Evolutionary conservation across 2,113 vertebrate genomes (phyloP), one percentile per base, ranked within the genome.

Genomic region (Odocoileus virginianus): DNA sequence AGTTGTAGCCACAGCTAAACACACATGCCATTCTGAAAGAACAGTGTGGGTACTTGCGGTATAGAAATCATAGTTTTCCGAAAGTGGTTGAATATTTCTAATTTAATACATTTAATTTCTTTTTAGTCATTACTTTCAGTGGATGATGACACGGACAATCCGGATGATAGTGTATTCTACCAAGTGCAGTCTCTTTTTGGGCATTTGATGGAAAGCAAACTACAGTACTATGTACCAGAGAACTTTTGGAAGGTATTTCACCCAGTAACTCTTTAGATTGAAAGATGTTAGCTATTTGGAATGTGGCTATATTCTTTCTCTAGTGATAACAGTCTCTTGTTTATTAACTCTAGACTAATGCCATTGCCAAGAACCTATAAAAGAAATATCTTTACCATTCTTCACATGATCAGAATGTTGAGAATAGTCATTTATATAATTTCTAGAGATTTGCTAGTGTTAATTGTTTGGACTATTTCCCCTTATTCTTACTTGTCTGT

Each of bases 201-300:
- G 45, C 99, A 99, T 98, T 98, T 99, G 98, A 99, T 99, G 99
- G 99, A 99, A 98, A 99, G 99, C 99, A 99, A 99, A 93, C 98
- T 99, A 86, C 99, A 99, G 89, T 99, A 99, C 99, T 99, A 99
- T 1, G 98, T 99, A n/a, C 99, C 99, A 36, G 99, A 99, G 98
- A 99, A 99, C 98, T 99, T 99, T 88, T 99, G 99, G 99, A 99
- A 99, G 99, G 99, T 99, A 99, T 36, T 14, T 89, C 27, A 86
- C 30, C 23, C 64, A 60, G 9, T 74, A 79, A 60, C 47, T 88
- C 54, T 95, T 58, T 27, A 78, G 13, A 82, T 43, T 64, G 81
- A 45, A 91, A 54, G 33, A 78, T 47, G 3, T 54, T 47, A 92
- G 52, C 16, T 94, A 36, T 79, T 91, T 93, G 50, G 55, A 85